phyloP scores from a whole-genome alignment of 2,888 invertebrate species.

The Ariolimax columbianus region DNA sequence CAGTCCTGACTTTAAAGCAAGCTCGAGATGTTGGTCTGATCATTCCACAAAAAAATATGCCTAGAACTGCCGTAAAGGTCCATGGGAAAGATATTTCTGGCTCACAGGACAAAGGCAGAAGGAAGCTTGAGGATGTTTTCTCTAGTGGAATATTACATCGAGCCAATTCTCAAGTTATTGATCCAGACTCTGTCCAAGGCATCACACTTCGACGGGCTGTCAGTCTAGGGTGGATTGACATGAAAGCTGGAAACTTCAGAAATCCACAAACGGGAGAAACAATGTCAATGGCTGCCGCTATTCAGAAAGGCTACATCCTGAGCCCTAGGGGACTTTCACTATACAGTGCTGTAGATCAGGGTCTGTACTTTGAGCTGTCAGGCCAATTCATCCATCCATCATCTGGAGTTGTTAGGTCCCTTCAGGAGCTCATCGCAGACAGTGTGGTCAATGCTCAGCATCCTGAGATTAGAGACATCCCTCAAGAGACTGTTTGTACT shows the following conservation, averaged over 20 bases:
- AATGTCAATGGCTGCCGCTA: slow-evolving; percentile 68
- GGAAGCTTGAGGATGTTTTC: slow-evolving; percentile 69
- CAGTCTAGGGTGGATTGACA: slow-evolving; percentile 80
- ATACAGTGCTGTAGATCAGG: slow-evolving; percentile 74
- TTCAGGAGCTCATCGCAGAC: slow-evolving; percentile 75
- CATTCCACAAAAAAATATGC: slow-evolving; percentile 53
- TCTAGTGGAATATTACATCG: slow-evolving; percentile 68
- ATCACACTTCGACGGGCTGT: slow-evolving; percentile 73
- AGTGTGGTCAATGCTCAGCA: slow-evolving; percentile 73
- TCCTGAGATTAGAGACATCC: slow-evolving; percentile 66
- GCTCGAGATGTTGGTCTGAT: slow-evolving; percentile 57
- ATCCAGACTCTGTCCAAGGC: slow-evolving; percentile 72
- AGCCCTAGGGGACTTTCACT: slow-evolving; percentile 72
- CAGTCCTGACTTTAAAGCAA: slow-evolving; percentile 83
- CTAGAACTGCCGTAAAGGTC: slow-evolving; percentile 66
- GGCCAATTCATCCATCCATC: slow-evolving; percentile 75
- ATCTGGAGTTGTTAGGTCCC: slow-evolving; percentile 68
- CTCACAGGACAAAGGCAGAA: slow-evolving; percentile 61
- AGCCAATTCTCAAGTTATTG: slow-evolving; percentile 72
- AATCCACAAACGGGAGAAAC: slow-evolving; percentile 72
- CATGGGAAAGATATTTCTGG: slow-evolving; percentile 70
- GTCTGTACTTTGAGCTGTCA: slow-evolving; percentile 77
- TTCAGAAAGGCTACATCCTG: slow-evolving; percentile 70
- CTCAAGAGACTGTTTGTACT: slow-evolving; percentile 81
- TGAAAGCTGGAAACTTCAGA: slow-evolving; percentile 70